A percentile compares a stretch with the other conserved stretches of the same genome.
phyloP scores from a whole-genome alignment of 1,140 invertebrate species.

The Panagrolaimus sp. region DNA sequence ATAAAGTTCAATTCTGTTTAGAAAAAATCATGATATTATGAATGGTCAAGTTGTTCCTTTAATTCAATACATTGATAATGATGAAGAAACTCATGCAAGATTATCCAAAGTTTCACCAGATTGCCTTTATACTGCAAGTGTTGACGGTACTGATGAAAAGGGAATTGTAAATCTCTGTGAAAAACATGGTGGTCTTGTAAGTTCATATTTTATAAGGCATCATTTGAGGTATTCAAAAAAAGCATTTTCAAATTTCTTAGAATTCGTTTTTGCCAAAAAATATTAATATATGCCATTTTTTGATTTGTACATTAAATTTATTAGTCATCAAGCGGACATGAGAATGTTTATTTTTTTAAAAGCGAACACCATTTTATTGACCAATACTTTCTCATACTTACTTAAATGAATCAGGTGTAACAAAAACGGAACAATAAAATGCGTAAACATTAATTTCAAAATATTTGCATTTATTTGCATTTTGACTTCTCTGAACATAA shows the following conservation, averaged over 20 bases:
- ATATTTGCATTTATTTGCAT: too few relatives aligned
- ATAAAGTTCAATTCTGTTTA: constrained; percentile 7
- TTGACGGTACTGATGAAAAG: constrained; percentile 36
- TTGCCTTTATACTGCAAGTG: constrained; percentile 49
- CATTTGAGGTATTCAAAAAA: constrained; percentile 25
- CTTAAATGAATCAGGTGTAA: too few relatives aligned
- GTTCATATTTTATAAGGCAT: constrained; percentile 21
- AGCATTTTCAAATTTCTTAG: neutral
- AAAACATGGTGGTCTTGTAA: constrained; percentile 49
- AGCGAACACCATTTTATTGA: too few relatives aligned
- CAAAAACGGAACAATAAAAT: too few relatives aligned
- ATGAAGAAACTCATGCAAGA: constrained; percentile 38
- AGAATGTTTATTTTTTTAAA: too few relatives aligned
- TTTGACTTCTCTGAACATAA: too few relatives aligned
- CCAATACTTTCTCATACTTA: too few relatives aligned
- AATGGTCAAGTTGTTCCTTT: constrained; percentile 36
- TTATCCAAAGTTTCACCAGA: constrained; percentile 37
- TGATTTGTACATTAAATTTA: too few relatives aligned
- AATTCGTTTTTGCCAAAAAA: too few relatives aligned
- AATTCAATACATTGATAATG: constrained; percentile 46
- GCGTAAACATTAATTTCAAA: too few relatives aligned
- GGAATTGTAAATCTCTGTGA: constrained; percentile 57
- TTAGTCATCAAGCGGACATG: too few relatives aligned
- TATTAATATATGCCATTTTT: too few relatives aligned
- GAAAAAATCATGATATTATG: constrained; percentile 15